Evolutionary conservation across 1,140 invertebrate genomes (phyloP), one percentile per base, ranked within the genome.

Genomic region (Aphelinus atriplicis): DNA sequence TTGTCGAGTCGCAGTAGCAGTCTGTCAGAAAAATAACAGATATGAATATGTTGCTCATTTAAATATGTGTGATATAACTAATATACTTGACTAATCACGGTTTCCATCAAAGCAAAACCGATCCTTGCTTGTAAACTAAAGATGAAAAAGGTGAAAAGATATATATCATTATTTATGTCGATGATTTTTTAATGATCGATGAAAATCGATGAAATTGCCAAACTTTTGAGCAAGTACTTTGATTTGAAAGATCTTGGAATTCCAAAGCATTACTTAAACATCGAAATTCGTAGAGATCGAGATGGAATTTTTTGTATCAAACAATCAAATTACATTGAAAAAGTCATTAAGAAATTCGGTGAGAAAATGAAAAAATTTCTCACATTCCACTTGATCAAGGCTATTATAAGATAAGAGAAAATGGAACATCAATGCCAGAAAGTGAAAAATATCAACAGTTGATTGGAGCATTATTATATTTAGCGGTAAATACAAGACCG

Each of bases 321-420:
- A 2, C 61, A 63, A 63, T 47, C 61, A 26, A 7, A 63, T 4
- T 63, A 63, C 42, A 63, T 63, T 9, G 61, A 63, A 3, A 48
- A 47, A 9, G 6, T 63, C 3, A 3, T 63, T 9, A 7, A 63
- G 10, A 63, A 48, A 63, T 63, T 63, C 42, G n/a, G 61, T n/a
- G 5, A 47, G 46, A 7, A 1, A 6, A 63, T 63, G 61, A 45
- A 46, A 63, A 63, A 63, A 6, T 26, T 47, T 63, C 61, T 3
- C 9, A 6, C 6, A 63, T 63, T 47, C 61, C 61, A 9, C 10
- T 63, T 6, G 61, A 63, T 48, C 45, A 7, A 46, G 61, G 61
- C 7, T 63, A 63, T 63, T 87, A 56, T 63, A 48, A 45, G 46
- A 63, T 6, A 7, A 9, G 26, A 7, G 26, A 43, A n/a, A 45